Percentiles rank a stretch among this genome's conserved stretches.
Evolutionary conservation across 2,113 vertebrate species (phyloP).

Genomic region (Oxyura jamaicensis): DNA sequence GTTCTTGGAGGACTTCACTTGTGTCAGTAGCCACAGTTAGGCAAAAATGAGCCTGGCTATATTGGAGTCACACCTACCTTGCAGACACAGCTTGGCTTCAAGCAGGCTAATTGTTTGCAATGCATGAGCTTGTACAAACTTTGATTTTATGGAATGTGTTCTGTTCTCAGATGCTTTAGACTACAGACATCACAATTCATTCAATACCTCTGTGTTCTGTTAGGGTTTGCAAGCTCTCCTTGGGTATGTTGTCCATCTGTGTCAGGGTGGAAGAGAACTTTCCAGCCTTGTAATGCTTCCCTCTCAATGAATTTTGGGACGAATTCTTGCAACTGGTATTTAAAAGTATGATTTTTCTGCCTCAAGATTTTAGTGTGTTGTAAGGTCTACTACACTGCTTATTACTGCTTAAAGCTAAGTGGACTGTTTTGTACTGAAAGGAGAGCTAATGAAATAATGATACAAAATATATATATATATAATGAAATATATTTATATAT

Average conservation of each 20-base stretch:
- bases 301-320: background rate
- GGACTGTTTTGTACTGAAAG: background rate
- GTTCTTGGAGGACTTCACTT: background rate
- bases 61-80: background rate
- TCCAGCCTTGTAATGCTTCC: background rate
- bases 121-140: background rate
- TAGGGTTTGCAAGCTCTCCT: background rate
- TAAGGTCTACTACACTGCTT: background rate
- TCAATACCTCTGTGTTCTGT: background rate
- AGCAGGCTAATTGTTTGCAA: background rate
- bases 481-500: background rate
- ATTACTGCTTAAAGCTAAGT: background rate
- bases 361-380: background rate
- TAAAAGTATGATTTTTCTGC: background rate
- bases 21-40: background rate
- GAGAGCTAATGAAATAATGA: background rate
- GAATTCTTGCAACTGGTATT: background rate
- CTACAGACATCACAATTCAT: background rate
- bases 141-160: background rate
- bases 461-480: background rate
- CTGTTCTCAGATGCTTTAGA: background rate
- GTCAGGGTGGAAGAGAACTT: background rate
- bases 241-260: background rate
- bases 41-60: background rate
- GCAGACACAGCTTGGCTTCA: background rate